phyloP scores from a whole-genome alignment of 2,113 vertebrate species.

The Anhinga rufa region DNA sequence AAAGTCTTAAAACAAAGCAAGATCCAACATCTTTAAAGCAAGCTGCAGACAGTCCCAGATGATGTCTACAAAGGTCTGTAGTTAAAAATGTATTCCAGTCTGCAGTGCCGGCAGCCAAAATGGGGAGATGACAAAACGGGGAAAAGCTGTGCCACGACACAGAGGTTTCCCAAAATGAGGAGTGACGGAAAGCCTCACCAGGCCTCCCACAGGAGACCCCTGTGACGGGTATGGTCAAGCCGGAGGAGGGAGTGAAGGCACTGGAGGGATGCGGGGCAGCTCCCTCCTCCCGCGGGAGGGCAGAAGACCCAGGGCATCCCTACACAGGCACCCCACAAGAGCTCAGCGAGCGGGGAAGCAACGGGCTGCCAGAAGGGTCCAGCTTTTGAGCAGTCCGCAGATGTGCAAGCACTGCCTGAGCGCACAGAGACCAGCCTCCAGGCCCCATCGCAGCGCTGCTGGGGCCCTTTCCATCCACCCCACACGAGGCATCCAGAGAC shows the following conservation, averaged over 20 bases:
- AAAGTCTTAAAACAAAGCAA: not conserved
- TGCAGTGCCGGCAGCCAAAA: no score
- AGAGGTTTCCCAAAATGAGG: not conserved
- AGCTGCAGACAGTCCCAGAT: not conserved
- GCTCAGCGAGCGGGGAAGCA: not conserved
- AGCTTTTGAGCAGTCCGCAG: not conserved
- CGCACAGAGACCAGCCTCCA: not conserved
- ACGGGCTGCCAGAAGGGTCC: not conserved
- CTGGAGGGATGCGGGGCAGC: fast-evolving
- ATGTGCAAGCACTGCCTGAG: fast-evolving
- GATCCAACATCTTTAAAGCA: not conserved
- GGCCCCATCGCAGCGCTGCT: fast-evolving
- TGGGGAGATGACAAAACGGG: fast-evolving
- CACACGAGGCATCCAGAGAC: not conserved
- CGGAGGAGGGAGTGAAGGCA: fast-evolving
- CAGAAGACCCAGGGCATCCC: not conserved
- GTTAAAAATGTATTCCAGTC: not conserved
- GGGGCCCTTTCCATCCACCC: not conserved
- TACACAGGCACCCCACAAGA: not conserved
- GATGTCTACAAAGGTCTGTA: not conserved
- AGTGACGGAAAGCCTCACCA: not conserved
- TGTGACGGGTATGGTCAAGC: not conserved
- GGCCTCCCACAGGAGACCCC: not conserved
- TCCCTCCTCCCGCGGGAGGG: fast-evolving
- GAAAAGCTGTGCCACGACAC: not conserved